Percentiles rank a stretch among this genome's conserved stretches.
Evolutionary conservation across 2,888 invertebrate species (phyloP).

Genomic region (Salpingus planirostris): DNA sequence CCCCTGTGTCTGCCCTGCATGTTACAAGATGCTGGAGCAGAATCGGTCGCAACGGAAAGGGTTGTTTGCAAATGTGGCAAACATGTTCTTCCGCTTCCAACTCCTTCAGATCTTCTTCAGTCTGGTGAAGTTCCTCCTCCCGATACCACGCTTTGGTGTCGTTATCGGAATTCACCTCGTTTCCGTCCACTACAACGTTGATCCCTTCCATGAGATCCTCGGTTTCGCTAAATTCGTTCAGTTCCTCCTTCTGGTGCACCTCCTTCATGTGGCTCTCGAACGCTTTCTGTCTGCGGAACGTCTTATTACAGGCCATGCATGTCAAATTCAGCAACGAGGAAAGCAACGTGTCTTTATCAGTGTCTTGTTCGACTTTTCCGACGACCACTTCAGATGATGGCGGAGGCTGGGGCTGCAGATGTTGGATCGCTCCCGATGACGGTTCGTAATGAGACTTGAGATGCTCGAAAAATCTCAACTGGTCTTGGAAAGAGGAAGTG

Average conservation of each 20-base stretch:
- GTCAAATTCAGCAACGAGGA: conserved; percentile 25
- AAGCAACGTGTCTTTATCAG: background rate
- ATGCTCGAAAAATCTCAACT: conserved; percentile 78
- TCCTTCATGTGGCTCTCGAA: conserved; percentile 55
- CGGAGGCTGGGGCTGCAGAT: background rate
- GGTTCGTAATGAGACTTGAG: conserved; percentile 76
- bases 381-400: no score
- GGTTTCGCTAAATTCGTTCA: conserved; percentile 75
- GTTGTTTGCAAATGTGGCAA: conserved; percentile 39
- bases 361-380: background rate
- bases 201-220: conserved; percentile 83
- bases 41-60: conserved; percentile 36
- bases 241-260: conserved; percentile 45
- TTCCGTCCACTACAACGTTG: conserved; percentile 61
- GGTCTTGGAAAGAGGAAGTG: conserved; percentile 63
- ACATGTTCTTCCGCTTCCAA: conserved; percentile 38
- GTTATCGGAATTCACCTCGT: conserved; percentile 28
- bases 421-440: background rate
- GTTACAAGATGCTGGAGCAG: conserved; percentile 38
- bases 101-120: conserved; percentile 42
- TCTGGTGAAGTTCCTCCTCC: conserved; percentile 41
- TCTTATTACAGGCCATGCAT: conserved; percentile 44
- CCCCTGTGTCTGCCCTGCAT: conserved; percentile 32
- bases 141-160: conserved; percentile 36
- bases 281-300: conserved; percentile 55